A percentile compares a stretch with the other conserved stretches of the same genome.
These are phyloP conservation scores for Bombus pascuorum DNA, from an alignment of 1,140 invertebrate genomes.

Conservation along the genomic window DNA sequence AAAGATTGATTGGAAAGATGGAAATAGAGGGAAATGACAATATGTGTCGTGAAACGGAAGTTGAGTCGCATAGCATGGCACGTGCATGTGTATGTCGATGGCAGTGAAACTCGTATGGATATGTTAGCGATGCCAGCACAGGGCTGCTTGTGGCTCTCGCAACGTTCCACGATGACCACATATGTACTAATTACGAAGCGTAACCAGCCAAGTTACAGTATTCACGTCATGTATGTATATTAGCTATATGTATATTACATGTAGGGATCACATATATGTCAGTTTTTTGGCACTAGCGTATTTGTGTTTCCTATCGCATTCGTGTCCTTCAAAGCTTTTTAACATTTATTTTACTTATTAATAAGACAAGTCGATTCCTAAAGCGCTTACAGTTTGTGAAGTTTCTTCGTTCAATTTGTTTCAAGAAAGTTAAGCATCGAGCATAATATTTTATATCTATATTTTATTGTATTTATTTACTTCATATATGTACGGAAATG, in stretches of 20 bases:
- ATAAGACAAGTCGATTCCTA: background rate
- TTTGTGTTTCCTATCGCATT: background rate
- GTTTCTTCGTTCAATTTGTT: background rate
- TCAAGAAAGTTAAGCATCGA: background rate
- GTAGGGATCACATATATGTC: too few relatives aligned
- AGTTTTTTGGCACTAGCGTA: background rate
- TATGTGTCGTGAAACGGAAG: background rate
- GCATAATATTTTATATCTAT: background rate
- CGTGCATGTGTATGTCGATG: slow-evolving; percentile 47
- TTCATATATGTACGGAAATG: too few relatives aligned
- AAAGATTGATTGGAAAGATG: background rate
- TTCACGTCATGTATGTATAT: slow-evolving; percentile 60
- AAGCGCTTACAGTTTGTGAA: background rate
- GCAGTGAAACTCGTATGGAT: slow-evolving; percentile 63
- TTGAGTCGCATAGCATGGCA: slow-evolving; percentile 38
- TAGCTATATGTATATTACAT: slow-evolving; percentile 32
- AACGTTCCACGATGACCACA: slow-evolving; percentile 61
- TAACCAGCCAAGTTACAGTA: slow-evolving; percentile 68
- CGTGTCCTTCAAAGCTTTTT: background rate
- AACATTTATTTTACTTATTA: background rate
- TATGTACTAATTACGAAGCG: slow-evolving; percentile 71
- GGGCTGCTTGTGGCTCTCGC: slow-evolving; percentile 29
- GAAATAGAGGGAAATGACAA: background rate
- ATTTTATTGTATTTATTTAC: too few relatives aligned
- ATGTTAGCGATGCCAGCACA: slow-evolving; percentile 44